Evolutionary conservation across 2,113 vertebrate species (phyloP).

Genomic region (Phalacrocorax aristotelis): DNA sequence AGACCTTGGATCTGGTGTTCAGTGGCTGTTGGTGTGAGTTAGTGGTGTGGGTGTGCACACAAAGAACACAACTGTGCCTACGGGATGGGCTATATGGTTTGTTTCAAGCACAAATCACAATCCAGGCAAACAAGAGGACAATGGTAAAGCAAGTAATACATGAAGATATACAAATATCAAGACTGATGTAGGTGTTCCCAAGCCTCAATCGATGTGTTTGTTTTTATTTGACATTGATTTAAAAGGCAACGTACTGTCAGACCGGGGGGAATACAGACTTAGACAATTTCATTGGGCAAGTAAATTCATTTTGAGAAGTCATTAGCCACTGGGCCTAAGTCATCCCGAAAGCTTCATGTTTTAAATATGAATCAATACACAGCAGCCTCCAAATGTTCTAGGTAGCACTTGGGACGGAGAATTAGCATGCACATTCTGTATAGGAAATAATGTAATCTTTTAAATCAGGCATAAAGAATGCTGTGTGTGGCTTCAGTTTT

Average conservation of each 20-base stretch:
- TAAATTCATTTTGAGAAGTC: neutral
- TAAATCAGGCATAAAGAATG: neutral
- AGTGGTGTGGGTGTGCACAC: fast-evolving
- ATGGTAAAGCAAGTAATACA: neutral
- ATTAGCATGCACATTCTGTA: neutral
- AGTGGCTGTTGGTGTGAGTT: neutral
- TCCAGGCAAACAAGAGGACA: neutral
- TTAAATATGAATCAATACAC: neutral
- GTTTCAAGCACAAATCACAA: neutral
- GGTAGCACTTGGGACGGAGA: neutral
- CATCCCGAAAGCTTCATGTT: neutral
- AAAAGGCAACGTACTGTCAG: neutral
- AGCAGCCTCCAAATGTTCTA: neutral
- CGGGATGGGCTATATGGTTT: neutral
- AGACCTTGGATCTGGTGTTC: neutral
- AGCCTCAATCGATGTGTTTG: neutral
- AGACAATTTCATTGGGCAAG: neutral
- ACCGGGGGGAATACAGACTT: neutral
- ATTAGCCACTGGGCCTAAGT: neutral
- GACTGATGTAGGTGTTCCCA: neutral
- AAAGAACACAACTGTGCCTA: neutral
- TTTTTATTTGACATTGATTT: neutral
- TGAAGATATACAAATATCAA: neutral
- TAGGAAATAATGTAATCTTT: neutral
- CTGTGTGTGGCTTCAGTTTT: neutral